A percentile compares a stretch with the other conserved stretches of the same genome.
phyloP scores from a whole-genome alignment of 2,113 vertebrate genomes.

The Todiramphus chloris region DNA sequence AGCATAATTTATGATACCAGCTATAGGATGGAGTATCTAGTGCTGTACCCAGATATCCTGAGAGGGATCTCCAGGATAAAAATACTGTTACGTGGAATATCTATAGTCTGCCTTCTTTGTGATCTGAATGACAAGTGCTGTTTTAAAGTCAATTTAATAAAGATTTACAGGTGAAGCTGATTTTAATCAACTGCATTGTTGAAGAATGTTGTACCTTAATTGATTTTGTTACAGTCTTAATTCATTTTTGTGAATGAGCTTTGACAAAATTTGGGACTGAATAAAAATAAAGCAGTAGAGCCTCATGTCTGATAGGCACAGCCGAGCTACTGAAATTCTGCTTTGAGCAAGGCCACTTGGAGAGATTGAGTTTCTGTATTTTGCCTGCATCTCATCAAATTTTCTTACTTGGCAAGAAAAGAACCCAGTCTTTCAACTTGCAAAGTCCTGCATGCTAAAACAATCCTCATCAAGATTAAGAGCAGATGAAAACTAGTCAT shows the following conservation, averaged over 20 bases:
- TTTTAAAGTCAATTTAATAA: slow-evolving; percentile 73
- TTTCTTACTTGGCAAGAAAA: neutral
- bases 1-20: neutral
- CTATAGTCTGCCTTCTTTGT: slow-evolving; percentile 35
- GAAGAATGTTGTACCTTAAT: slow-evolving; percentile 12
- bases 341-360: neutral
- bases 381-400: neutral
- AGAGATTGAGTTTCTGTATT: neutral
- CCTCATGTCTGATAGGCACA: neutral
- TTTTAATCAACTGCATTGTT: slow-evolving; percentile 44
- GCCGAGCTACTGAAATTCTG: neutral
- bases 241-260: slow-evolving; percentile 35
- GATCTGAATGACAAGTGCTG: slow-evolving; percentile 66
- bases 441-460: neutral
- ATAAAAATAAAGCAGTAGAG: neutral
- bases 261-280: slow-evolving; percentile 35
- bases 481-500: neutral
- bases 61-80: neutral
- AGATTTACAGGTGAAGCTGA: slow-evolving; percentile 39
- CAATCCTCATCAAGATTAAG: neutral
- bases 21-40: neutral
- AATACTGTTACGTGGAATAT: slow-evolving; percentile 38
- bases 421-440: neutral
- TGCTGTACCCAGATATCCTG: neutral
- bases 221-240: slow-evolving; percentile 65